phyloP scores from a whole-genome alignment of 2,797 vertebrate species.

The Arnoldichthys spilopterus region DNA sequence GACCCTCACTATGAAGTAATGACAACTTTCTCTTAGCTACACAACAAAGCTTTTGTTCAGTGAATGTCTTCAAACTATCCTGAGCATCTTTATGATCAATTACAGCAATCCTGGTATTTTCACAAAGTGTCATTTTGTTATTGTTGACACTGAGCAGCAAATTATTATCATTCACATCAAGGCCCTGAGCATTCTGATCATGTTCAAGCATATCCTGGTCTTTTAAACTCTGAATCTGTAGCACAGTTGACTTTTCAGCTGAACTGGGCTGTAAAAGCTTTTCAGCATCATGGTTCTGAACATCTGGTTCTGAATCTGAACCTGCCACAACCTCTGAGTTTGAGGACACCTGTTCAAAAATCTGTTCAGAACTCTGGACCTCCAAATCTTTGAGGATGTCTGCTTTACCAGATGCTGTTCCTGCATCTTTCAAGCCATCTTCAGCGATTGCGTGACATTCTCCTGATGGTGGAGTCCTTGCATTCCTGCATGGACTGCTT shows the following conservation, averaged over 20 bases:
- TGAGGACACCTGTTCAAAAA: conserved; percentile 21
- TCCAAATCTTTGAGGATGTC: background rate
- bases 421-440: conserved; percentile 17
- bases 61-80: conserved; percentile 50
- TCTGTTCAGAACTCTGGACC: conserved; percentile 20
- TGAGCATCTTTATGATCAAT: conserved; percentile 18
- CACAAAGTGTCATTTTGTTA: background rate
- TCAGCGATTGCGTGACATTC: conserved; percentile 66
- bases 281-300: conserved; percentile 21
- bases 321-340: conserved; percentile 21
- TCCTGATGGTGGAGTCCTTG: background rate
- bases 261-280: background rate
- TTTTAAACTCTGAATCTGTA: conserved; percentile 28
- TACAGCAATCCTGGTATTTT: conserved; percentile 27
- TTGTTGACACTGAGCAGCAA: conserved; percentile 28
- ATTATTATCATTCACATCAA: conserved; percentile 21
- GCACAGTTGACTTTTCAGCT: conserved; percentile 10
- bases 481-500: conserved; percentile 25
- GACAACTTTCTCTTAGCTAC: conserved; percentile 68
- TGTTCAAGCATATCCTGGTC: conserved; percentile 23
- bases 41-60: background rate
- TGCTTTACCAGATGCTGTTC: background rate
- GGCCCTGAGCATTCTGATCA: background rate
- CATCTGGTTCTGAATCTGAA: conserved; percentile 32
- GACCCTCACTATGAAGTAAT: conserved; percentile 30